Evolutionary conservation across 30 jellyfish, hydroid and myxozoan species (phyloP).

Genomic region (Sanderia malayensis): DNA sequence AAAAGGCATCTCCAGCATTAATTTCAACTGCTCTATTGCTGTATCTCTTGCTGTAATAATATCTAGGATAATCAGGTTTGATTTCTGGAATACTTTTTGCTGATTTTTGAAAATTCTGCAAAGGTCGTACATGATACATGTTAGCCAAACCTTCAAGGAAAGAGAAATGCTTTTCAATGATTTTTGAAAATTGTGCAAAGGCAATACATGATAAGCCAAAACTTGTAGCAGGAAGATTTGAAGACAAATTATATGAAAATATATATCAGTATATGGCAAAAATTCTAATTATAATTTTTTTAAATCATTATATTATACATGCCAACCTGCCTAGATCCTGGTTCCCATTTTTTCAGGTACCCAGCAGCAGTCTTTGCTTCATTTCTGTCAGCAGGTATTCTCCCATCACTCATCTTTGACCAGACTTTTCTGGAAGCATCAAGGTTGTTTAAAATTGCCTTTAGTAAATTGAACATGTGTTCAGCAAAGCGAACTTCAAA

Average conservation of each 20-base stretch:
- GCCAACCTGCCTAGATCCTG: slow-evolving; percentile 2
- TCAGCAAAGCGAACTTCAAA: slow-evolving; percentile 24
- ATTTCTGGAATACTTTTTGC: slow-evolving; percentile 14
- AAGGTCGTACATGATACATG: slow-evolving; percentile 9
- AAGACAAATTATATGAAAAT: too few relatives aligned
- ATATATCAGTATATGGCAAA: too few relatives aligned
- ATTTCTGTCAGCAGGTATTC: slow-evolving; percentile 2
- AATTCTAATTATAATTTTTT: too few relatives aligned
- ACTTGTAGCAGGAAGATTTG: too few relatives aligned
- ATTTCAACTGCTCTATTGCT: slow-evolving; percentile 10
- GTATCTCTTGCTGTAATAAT: slow-evolving; percentile 14
- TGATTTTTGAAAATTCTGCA: slow-evolving; percentile 16
- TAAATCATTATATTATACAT: too few relatives aligned
- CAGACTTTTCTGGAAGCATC: slow-evolving; percentile 32
- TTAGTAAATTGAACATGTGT: slow-evolving; percentile 18
- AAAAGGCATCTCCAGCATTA: slow-evolving; percentile 18
- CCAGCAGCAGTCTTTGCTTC: slow-evolving; percentile 5
- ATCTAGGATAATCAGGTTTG: slow-evolving; percentile 12
- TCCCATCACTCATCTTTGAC: slow-evolving; percentile 8
- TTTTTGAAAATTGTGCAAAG: too few relatives aligned
- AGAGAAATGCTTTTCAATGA: too few relatives aligned
- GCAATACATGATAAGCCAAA: too few relatives aligned
- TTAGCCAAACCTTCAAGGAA: slow-evolving; percentile 11
- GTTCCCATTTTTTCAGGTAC: not conserved
- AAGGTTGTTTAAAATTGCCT: slow-evolving; percentile 18